Base-by-base conservation (phyloP, 2,113 vertebrate genomes). In the Leucopsar rothschildi region DNA sequence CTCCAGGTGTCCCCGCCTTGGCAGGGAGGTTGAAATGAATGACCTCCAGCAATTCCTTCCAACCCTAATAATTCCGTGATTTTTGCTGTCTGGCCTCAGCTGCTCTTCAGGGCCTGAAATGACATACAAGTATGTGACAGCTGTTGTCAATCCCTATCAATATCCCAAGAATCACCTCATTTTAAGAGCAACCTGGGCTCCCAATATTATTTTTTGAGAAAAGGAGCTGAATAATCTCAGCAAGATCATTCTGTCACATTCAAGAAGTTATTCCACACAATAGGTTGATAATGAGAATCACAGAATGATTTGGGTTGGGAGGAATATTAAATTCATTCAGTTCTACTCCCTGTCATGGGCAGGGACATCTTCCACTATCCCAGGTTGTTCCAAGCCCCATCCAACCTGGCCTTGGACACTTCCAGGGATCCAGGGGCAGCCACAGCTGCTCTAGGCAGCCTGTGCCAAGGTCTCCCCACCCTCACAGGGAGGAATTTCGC, bases 171-270 rank as follows among this genome's bases (percentile, higher is more conserved):
- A 44, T 73, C 31, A 2, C 40, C 25, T 66, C 19, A 37, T 64
- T 37, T 37, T 64, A 64, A 42, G 17, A n/a, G 14, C 21, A 68
- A 35, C 10, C 24, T 28, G 11, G 9, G 5, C 15, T 8, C 9
- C 4, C 0, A 0, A 0, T 1, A 7, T 28, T 55, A 15, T 33
- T 76, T 15, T 7, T 70, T 31, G 11, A 28, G 15, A 28, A 27
- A 45, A 68, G 2, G 3, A 76, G 21, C 1, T 6, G 7, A 39
- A 42, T 18, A 9, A 14, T 5, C 5, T 7, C 5, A 42, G 49
- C 16, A 66, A 18, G 25, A 53, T 70, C 11, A 9, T 55, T 76
- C 31, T 5, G 6, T 20, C 5, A 10, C 8, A 8, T 8, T 44
- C 4, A 13, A 33, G 8, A 22, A 37, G 8, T 22, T 19, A 11